phyloP scores from a whole-genome alignment of 92 coral and sea anemone genomes.

The Siderastrea radians region DNA sequence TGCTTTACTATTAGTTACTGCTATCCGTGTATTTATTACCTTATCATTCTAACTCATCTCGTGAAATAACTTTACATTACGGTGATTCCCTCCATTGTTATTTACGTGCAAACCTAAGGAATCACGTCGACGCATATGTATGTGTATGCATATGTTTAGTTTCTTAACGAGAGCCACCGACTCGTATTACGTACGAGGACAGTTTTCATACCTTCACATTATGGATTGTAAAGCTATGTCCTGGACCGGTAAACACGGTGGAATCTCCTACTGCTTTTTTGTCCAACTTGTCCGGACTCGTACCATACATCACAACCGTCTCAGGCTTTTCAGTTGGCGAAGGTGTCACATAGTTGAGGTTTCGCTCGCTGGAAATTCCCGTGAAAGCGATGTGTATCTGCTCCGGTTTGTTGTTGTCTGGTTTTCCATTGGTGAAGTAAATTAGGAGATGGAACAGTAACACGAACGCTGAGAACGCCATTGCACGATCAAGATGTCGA shows the following conservation, averaged over 20 bases:
- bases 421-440: neutral
- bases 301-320: slow-evolving; percentile 73
- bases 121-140: no score
- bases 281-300: slow-evolving; percentile 49
- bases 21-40: neutral
- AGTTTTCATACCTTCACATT: slow-evolving; percentile 71
- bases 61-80: neutral
- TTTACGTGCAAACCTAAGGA: neutral
- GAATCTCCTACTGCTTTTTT: slow-evolving; percentile 66
- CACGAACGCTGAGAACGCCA: neutral
- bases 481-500: neutral
- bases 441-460: slow-evolving; percentile 6
- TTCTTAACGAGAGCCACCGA: no score
- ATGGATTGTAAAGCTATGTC: slow-evolving; percentile 62
- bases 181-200: no score
- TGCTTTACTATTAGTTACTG: neutral
- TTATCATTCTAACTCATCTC: no score
- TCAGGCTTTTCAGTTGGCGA: slow-evolving; percentile 22
- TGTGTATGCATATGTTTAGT: no score
- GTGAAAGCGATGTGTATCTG: slow-evolving; percentile 90
- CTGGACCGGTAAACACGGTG: slow-evolving; percentile 54
- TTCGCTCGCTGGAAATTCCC: slow-evolving; percentile 82
- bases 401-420: slow-evolving; percentile 69
- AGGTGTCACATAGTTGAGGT: slow-evolving; percentile 79
- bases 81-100: neutral